Evolutionary conservation across 2,797 vertebrate genomes (phyloP), one percentile per base, ranked within the genome.

Genomic region (Semotilus atromaculatus): DNA sequence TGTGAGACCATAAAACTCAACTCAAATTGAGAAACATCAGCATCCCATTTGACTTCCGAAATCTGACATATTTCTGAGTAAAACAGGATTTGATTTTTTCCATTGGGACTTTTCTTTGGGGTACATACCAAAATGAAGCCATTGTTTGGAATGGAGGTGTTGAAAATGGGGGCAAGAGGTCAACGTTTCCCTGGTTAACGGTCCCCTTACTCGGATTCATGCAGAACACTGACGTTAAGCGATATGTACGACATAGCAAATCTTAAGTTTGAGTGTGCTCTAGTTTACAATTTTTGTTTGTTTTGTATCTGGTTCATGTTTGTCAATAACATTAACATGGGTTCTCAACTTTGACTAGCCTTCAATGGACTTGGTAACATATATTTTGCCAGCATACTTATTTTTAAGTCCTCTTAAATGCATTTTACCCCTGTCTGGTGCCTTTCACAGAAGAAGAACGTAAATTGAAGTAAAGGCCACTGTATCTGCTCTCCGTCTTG

Each of bases 1-100:
- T 70, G 21, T 14, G 1, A 60, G 51, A n/a, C 36, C 26, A 55
- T 84, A 78, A 78, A 83, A 70, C 38, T 78, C 74, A 60, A 43
- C 14, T 71, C 5, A 34, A 51, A 77, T 70, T 13, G 76, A 77
- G 29, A 45, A 70, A 8, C 7, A 45, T 16, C 26, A 58, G 62
- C 31, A 76, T 68, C 48, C 9, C 36, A 3, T 29, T 31, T 34
- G 38, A 80, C 62, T 51, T 80, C 29, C 7, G 29, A 26, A 67
- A 66, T 48, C 21, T 1, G 62, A 80, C 19, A 48, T 43, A 45
- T 79, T 80, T 80, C 10, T 36, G 77, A 66, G 60, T 45, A 66
- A 77, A 66, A 48, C 4, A 23, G 7, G 19, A 34, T 48, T 80
- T 18, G 18, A 67, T 51, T 16, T 58, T n/a, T 11, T 66, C 43